A percentile compares a stretch with the other conserved stretches of the same genome.
These are phyloP conservation scores for Gopherus evgoodei DNA, from an alignment of 2,113 vertebrate species.

Conservation along the genomic window DNA sequence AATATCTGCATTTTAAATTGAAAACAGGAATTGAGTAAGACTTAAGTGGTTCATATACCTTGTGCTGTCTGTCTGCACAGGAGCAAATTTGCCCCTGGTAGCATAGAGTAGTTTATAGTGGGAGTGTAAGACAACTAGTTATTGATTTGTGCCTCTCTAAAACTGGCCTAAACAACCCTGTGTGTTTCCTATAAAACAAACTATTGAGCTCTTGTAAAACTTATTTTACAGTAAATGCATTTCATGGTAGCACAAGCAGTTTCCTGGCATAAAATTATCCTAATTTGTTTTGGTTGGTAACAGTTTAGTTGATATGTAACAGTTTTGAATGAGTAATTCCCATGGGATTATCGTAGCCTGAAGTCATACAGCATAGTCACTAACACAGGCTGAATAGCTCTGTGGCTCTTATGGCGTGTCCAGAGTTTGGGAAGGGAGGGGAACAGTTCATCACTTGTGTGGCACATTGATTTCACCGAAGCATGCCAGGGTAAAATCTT, in stretches of 20 bases:
- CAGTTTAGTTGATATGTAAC: not conserved
- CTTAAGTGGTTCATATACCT: conserved; percentile 8
- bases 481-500: not conserved
- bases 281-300: conserved; percentile 17
- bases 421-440: not conserved
- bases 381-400: conserved; percentile 6
- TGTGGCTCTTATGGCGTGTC: conserved; percentile 6
- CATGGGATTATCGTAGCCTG: conserved; percentile 36
- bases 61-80: not conserved
- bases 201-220: not conserved
- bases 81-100: conserved; percentile 55
- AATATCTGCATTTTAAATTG: conserved; percentile 34
- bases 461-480: not conserved
- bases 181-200: conserved; percentile 25
- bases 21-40: conserved; percentile 25
- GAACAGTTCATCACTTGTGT: not conserved
- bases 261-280: conserved; percentile 33
- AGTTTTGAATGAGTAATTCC: conserved; percentile 18
- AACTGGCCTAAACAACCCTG: conserved; percentile 14
- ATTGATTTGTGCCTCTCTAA: conserved; percentile 52
- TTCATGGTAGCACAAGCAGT: not conserved
- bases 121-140: conserved; percentile 21
- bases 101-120: conserved; percentile 41
- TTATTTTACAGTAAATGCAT: conserved; percentile 18
- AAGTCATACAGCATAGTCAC: conserved; percentile 20